These are phyloP conservation scores for Aproaerema taeniolella DNA, from an alignment of 2,888 invertebrate species.

Conservation along the genomic window DNA sequence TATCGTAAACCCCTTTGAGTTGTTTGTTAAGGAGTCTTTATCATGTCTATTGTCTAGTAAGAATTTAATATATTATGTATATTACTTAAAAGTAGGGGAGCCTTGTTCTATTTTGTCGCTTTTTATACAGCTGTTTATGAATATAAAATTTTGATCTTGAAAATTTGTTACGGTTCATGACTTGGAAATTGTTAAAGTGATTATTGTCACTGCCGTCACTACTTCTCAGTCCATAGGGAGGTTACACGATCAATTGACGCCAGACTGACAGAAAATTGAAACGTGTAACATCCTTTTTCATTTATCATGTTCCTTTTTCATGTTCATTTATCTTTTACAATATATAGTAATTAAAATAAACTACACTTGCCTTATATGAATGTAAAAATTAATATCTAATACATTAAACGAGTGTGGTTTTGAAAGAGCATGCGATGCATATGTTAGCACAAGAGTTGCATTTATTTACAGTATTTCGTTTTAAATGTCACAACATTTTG, in stretches of 20 bases:
- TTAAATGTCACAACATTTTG: conserved; percentile 31
- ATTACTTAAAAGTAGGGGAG: conserved; percentile 62
- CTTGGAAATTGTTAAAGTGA: conserved; percentile 38
- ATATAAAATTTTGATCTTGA: conserved; percentile 40
- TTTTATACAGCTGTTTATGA: conserved; percentile 57
- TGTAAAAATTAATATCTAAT: conserved; percentile 18
- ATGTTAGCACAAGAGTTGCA: conserved; percentile 51
- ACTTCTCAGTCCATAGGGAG: no score
- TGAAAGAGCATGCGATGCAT: conserved; percentile 4
- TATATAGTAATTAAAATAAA: conserved; percentile 25
- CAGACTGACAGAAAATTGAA: no score
- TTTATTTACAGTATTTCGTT: conserved; percentile 36
- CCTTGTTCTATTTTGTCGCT: conserved; percentile 67
- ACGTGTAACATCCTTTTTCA: no score
- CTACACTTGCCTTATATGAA: conserved; percentile 51
- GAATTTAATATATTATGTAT: conserved; percentile 70
- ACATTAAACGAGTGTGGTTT: conserved; percentile 6
- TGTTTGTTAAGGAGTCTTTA: conserved; percentile 74
- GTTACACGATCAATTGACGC: no score
- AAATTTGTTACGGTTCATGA: conserved; percentile 49
- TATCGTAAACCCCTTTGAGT: conserved; percentile 67
- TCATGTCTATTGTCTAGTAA: conserved; percentile 74
- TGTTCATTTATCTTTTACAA: conserved; percentile 52
- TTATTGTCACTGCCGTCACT: conserved; percentile 58
- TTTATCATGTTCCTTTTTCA: conserved; percentile 41